Evolutionary conservation across 2,888 invertebrate genomes (phyloP).

Genomic region (Scaptomyza parva): DNA sequence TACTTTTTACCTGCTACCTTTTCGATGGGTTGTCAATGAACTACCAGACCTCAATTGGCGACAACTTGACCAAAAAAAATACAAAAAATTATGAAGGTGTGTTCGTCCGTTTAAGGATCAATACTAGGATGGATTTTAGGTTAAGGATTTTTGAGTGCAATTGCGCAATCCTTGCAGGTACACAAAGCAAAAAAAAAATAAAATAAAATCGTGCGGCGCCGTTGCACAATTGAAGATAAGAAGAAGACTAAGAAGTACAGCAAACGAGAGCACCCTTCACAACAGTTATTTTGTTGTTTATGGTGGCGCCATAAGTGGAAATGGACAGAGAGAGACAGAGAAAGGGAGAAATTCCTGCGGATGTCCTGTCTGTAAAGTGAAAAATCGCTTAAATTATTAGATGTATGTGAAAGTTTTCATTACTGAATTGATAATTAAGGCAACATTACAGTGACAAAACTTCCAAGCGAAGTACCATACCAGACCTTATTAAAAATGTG

Average conservation of each 20-base stretch:
- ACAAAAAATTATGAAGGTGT: slow-evolving; percentile 47
- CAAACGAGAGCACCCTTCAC: slow-evolving; percentile 14
- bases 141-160: slow-evolving; percentile 5
- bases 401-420: too few relatives aligned
- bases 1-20: slow-evolving; percentile 50
- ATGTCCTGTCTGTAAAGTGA: slow-evolving; percentile 50
- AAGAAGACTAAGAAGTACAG: slow-evolving; percentile 6
- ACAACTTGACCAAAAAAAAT: slow-evolving; percentile 62
- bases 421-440: too few relatives aligned
- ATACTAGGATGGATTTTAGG: neutral
- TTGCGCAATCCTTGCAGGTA: slow-evolving; percentile 47
- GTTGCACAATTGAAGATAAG: slow-evolving; percentile 49
- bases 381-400: too few relatives aligned
- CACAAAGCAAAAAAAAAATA: neutral
- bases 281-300: slow-evolving; percentile 12
- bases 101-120: slow-evolving; percentile 6
- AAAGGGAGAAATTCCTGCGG: slow-evolving; percentile 43
- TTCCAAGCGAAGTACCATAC: too few relatives aligned
- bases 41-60: slow-evolving; percentile 74
- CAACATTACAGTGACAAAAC: too few relatives aligned
- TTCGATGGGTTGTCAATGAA: slow-evolving; percentile 60
- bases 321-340: neutral
- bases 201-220: slow-evolving; percentile 72
- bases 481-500: too few relatives aligned
- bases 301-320: slow-evolving; percentile 52